These are phyloP conservation scores for Ceriagrion tenellum DNA, from an alignment of 2,888 invertebrate species.

Conservation along the genomic window DNA sequence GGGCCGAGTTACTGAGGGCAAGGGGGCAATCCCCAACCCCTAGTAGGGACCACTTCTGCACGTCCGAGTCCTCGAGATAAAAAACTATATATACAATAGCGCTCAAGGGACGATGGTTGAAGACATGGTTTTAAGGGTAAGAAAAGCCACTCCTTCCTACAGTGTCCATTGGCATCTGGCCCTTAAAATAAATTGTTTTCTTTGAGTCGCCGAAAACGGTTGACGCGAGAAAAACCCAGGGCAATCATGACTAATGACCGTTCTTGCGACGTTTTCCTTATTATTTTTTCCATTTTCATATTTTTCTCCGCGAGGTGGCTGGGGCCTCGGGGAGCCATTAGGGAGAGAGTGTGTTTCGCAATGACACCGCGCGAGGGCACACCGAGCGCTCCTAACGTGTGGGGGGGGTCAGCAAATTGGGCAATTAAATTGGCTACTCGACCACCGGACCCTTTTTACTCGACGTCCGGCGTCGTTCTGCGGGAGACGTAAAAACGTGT, in stretches of 20 bases:
- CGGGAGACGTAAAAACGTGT: neutral
- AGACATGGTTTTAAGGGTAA: neutral
- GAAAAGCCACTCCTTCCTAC: neutral
- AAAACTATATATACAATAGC: neutral
- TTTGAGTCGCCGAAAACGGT: slow-evolving; percentile 61
- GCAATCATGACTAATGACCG: slow-evolving; percentile 28
- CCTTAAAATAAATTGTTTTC: slow-evolving; percentile 38
- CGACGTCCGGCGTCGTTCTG: neutral
- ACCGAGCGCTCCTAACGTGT: neutral
- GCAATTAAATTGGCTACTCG: neutral
- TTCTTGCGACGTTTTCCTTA: neutral
- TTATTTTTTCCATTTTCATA: neutral
- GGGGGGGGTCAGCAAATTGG: neutral
- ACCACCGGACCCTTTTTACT: neutral
- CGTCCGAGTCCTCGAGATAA: neutral
- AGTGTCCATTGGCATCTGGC: neutral
- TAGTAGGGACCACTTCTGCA: neutral
- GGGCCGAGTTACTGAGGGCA: neutral
- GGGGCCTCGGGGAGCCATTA: neutral
- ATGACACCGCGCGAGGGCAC: neutral
- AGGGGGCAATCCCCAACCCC: neutral
- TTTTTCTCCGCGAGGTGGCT: neutral
- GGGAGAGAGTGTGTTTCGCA: neutral
- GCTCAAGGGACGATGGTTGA: neutral
- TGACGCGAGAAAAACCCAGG: neutral